Percentiles rank a stretch among this genome's conserved stretches.
These are phyloP conservation scores for Bombus waltoni DNA, from an alignment of 1,140 invertebrate genomes.

Conservation along the genomic window DNA sequence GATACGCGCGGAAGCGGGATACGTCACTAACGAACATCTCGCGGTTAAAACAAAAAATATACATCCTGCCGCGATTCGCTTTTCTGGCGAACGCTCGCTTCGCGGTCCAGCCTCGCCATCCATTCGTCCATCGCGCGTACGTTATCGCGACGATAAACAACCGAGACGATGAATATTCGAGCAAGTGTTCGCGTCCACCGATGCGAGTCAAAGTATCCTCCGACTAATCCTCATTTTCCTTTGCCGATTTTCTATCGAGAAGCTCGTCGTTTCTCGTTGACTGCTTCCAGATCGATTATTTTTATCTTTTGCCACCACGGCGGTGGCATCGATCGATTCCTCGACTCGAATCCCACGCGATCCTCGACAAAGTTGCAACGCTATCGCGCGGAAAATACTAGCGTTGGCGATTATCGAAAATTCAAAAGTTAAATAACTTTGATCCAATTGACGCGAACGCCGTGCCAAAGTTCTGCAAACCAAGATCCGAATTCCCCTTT, in stretches of 20 bases:
- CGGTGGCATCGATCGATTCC: neutral
- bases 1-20: conserved; percentile 7
- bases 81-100: neutral
- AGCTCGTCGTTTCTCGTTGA: neutral
- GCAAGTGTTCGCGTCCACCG: neutral
- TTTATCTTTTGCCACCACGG: neutral
- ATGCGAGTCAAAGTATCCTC: neutral
- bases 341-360: neutral
- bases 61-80: too few species aligned
- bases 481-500: neutral
- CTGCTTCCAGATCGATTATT: neutral
- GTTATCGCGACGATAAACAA: conserved; percentile 13
- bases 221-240: neutral
- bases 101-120: neutral
- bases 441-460: too few species aligned
- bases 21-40: conserved; percentile 15
- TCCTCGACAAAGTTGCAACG: neutral
- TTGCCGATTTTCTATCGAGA: neutral
- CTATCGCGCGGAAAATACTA: neutral
- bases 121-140: conserved; percentile 4
- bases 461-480: neutral
- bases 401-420: neutral
- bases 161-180: conserved; percentile 27
- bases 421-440: neutral
- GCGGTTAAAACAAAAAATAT: neutral